Percentiles rank a stretch among this genome's conserved stretches.
These are phyloP conservation scores for Clistopyga incitator DNA, from an alignment of 2,888 invertebrate genomes.

Conservation along the genomic window DNA sequence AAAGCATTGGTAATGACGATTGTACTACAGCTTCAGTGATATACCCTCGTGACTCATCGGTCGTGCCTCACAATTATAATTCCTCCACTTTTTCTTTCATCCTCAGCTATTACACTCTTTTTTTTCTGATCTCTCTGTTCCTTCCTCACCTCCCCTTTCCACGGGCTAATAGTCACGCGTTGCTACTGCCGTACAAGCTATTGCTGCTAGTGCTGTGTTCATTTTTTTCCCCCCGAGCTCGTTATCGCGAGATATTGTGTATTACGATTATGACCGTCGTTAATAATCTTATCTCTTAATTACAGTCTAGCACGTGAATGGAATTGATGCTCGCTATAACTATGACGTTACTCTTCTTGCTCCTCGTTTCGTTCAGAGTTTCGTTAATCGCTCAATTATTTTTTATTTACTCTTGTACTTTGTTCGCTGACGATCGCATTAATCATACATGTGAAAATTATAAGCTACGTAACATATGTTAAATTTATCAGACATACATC, in stretches of 20 bases:
- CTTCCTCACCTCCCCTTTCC: constrained; percentile 36
- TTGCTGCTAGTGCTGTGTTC: constrained; percentile 38
- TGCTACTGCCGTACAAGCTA: constrained; percentile 33
- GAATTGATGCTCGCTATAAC: constrained; percentile 56
- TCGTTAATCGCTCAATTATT: constrained; percentile 25
- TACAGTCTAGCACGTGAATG: constrained; percentile 63
- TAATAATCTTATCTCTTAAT: constrained; percentile 68
- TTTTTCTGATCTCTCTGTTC: constrained; percentile 9
- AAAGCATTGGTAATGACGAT: neutral
- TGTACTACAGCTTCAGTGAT: neutral
- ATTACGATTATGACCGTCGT: constrained; percentile 63
- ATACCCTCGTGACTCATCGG: constrained; percentile 26
- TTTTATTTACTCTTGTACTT: constrained; percentile 1
- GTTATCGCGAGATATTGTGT: constrained; percentile 64
- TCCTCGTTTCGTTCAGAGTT: neutral
- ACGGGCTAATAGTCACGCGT: constrained; percentile 54
- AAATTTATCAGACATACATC: constrained; percentile 1
- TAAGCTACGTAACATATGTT: neutral
- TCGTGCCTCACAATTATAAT: constrained; percentile 38
- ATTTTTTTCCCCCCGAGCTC: constrained; percentile 50
- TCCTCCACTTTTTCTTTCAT: constrained; percentile 31
- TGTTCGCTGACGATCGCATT: neutral
- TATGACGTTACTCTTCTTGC: constrained; percentile 20
- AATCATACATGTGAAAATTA: constrained; percentile 2
- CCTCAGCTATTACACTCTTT: constrained; percentile 20